Percentiles rank a stretch among this genome's conserved stretches.
phyloP scores from a whole-genome alignment of 2,113 vertebrate species.

The Cinclus mexicanus region DNA sequence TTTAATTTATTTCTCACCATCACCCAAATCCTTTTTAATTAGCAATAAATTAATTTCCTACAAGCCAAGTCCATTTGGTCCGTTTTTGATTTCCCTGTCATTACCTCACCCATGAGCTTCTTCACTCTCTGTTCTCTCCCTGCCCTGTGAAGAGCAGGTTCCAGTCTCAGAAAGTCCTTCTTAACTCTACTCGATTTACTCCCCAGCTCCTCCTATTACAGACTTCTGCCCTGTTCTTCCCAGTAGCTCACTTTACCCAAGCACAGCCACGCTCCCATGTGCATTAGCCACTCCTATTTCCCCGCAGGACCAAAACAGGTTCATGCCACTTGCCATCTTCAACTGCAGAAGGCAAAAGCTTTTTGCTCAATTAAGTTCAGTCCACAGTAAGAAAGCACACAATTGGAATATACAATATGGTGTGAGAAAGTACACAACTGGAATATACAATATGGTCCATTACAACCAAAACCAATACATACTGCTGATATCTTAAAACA shows the following conservation, averaged over 20 bases:
- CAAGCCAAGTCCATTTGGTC: background rate
- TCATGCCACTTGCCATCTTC: background rate
- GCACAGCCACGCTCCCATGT: background rate
- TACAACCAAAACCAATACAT: background rate
- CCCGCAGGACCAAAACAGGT: background rate
- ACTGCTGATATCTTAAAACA: background rate
- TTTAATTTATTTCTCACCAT: background rate
- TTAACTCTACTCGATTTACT: background rate
- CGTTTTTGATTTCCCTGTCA: background rate
- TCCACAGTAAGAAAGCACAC: background rate
- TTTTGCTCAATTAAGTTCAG: background rate
- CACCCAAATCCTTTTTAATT: background rate
- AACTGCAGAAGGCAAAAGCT: background rate
- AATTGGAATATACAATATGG: background rate
- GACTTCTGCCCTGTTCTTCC: background rate
- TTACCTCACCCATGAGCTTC: background rate
- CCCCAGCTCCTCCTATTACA: background rate
- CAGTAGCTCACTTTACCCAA: background rate
- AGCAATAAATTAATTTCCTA: background rate
- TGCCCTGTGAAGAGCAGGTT: background rate
- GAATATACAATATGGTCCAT: background rate
- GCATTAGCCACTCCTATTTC: background rate
- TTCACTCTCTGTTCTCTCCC: background rate
- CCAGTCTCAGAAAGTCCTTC: background rate
- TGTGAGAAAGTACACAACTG: background rate